Base-by-base conservation (phyloP, 2,888 invertebrate genomes). In the Oligia fasciuncula region DNA sequence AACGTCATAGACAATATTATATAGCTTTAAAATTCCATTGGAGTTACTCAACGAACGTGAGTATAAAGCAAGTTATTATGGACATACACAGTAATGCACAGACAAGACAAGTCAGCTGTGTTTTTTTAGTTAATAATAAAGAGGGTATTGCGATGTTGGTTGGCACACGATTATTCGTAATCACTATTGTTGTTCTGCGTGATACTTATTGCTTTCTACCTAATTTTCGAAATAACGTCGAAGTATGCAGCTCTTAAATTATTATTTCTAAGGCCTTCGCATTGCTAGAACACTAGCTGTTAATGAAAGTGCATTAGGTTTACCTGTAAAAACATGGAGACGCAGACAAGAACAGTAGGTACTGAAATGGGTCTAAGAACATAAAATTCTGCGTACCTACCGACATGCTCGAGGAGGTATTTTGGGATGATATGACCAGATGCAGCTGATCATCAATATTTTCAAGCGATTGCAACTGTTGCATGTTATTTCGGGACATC, bases 1-100 rank as follows among this genome's bases (percentile, higher is more conserved):
- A 89, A 86, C 89, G 87, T 87, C 87, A 88, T 89, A 91, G 89
- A 91, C 88, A 88, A 89, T 89, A 90, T 88, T 88, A 85, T 86
- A 84, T 85, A 86, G 87, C 86, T 87, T 88, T 88, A 78, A 87
- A 90, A 93, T 93, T 93, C 93, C 90, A 86, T 74, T 76, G 77
- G 85, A 85, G 88, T 93, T 93, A 93, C 91, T 93, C 93, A 93
- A 89, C 83, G 87, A 83, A 86, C 89, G 90, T 90, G 89, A 90
- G 90, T 90, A 91, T 91, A 91, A 90, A 89, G 92, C 91, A 91
- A 92, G 91, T 90, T 90, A 88, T 89, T 90, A 85, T 84, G 82
- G 86, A 85, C 83, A 85, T 4, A 80, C 40, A 80, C 76, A 80
- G 86, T 87, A 78, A 60, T 73, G 78, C 49, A 83, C 74, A 85